phyloP scores from a whole-genome alignment of 2,797 vertebrate genomes.

The Rhinophrynus dorsalis region DNA sequence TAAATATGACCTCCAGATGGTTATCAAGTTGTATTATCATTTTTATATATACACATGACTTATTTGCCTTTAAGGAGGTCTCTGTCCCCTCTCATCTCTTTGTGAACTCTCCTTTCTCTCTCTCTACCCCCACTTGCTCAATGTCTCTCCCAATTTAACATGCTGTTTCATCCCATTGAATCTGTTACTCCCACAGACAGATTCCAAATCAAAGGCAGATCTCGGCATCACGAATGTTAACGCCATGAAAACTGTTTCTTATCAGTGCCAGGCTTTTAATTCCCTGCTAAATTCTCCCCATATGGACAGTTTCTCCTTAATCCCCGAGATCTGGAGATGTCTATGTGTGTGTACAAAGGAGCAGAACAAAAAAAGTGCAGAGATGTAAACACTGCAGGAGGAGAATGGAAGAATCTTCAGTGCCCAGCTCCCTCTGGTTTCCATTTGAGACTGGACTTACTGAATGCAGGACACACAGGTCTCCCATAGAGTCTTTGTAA shows the following conservation, averaged over 20 bases:
- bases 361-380: constrained; percentile 26
- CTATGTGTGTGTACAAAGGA: neutral
- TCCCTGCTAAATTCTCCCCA: constrained; percentile 42
- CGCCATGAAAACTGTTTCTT: constrained; percentile 46
- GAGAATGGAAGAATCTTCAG: constrained; percentile 5
- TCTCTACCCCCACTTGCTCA: constrained; percentile 22
- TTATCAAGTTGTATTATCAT: constrained; percentile 2
- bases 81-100: neutral
- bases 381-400: constrained; percentile 39
- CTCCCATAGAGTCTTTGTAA: constrained; percentile 4
- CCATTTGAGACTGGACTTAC: constrained; percentile 21
- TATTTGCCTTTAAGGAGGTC: constrained; percentile 5
- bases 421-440: constrained; percentile 12
- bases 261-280: constrained; percentile 46
- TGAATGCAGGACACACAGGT: constrained; percentile 16
- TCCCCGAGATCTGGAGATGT: constrained; percentile 36
- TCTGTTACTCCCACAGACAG: constrained; percentile 31
- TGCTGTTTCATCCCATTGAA: constrained; percentile 42
- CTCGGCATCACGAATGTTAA: constrained; percentile 35
- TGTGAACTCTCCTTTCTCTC: neutral
- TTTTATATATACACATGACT: neutral
- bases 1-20: neutral
- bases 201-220: constrained; percentile 45
- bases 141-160: constrained; percentile 43
- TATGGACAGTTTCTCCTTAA: constrained; percentile 42